A percentile compares a stretch with the other conserved stretches of the same genome.
phyloP scores from a whole-genome alignment of 1,140 invertebrate species.

The Drosophila quadrilineata region DNA sequence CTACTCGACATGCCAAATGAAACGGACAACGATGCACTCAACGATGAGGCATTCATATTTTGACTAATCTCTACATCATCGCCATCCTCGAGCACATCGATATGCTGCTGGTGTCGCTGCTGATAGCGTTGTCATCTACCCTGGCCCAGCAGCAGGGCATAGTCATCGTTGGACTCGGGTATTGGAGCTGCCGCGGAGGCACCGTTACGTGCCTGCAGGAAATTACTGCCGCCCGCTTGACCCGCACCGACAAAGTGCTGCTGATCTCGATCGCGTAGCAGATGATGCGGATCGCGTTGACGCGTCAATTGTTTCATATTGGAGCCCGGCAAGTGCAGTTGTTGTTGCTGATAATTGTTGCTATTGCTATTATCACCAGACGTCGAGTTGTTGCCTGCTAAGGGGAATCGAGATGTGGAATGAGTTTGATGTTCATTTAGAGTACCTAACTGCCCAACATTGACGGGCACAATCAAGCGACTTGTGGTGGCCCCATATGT shows the following conservation, averaged over 20 bases:
- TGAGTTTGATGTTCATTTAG: slow-evolving; percentile 57
- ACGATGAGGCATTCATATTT: slow-evolving; percentile 59
- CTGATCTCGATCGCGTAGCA: slow-evolving; percentile 59
- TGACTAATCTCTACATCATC: slow-evolving; percentile 66
- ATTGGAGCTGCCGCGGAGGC: slow-evolving; percentile 62
- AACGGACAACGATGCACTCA: slow-evolving; percentile 67
- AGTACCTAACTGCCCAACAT: slow-evolving; percentile 51
- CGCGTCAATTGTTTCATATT: slow-evolving; percentile 43
- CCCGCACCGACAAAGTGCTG: slow-evolving; percentile 45
- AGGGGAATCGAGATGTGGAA: slow-evolving; percentile 72
- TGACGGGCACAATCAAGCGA: slow-evolving; percentile 57
- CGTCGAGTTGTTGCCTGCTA: slow-evolving; percentile 56
- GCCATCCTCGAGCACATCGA: slow-evolving; percentile 51
- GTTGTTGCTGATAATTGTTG: slow-evolving; percentile 74
- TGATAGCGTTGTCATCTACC: slow-evolving; percentile 77
- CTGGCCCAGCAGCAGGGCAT: slow-evolving; percentile 65
- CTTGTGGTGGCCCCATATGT: slow-evolving; percentile 60
- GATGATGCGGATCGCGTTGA: slow-evolving; percentile 56
- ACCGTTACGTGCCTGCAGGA: slow-evolving; percentile 45
- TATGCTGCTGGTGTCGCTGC: slow-evolving; percentile 41
- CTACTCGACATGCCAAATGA: slow-evolving; percentile 75
- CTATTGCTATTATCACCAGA: slow-evolving; percentile 56
- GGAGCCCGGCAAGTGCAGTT: slow-evolving; percentile 57
- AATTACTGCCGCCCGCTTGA: slow-evolving; percentile 44
- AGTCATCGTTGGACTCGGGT: slow-evolving; percentile 74